These are phyloP conservation scores for Picus viridis DNA, from an alignment of 2,797 vertebrate genomes.

Conservation along the genomic window DNA sequence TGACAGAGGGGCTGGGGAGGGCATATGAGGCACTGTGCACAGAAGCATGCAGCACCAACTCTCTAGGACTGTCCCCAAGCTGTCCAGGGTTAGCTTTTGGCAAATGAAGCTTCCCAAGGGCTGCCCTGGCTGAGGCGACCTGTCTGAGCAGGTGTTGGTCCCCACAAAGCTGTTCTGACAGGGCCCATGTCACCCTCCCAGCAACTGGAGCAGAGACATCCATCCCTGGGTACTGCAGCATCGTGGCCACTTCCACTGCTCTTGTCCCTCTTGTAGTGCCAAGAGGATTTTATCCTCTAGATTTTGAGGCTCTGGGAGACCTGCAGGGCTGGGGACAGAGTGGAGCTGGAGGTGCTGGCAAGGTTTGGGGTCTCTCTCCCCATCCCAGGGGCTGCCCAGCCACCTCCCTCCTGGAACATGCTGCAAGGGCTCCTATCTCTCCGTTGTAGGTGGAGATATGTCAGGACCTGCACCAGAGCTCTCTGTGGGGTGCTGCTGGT, in stretches of 20 bases:
- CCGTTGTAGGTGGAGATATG: neutral
- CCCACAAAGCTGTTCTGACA: neutral
- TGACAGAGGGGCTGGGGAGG: neutral
- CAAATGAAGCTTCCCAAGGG: neutral
- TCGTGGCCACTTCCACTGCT: neutral
- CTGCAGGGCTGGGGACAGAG: neutral
- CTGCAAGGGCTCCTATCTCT: neutral
- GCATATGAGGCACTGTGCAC: fast-evolving
- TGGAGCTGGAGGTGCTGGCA: neutral
- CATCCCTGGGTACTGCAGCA: neutral
- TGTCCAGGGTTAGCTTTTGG: neutral
- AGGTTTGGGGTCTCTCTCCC: neutral
- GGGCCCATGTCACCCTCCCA: neutral
- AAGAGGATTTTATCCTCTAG: neutral
- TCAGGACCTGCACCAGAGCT: conserved; percentile 10
- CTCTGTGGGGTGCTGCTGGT: neutral
- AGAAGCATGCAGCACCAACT: neutral
- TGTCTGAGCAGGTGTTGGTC: neutral
- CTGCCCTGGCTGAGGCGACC: neutral
- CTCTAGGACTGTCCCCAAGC: neutral
- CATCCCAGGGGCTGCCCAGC: neutral
- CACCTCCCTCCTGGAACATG: neutral
- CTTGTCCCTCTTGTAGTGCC: neutral
- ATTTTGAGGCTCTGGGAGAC: neutral
- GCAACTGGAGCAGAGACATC: neutral